Percentiles rank a stretch among this genome's conserved stretches.
phyloP scores from a whole-genome alignment of 1,140 invertebrate genomes.

The Hyles euphorbiae region DNA sequence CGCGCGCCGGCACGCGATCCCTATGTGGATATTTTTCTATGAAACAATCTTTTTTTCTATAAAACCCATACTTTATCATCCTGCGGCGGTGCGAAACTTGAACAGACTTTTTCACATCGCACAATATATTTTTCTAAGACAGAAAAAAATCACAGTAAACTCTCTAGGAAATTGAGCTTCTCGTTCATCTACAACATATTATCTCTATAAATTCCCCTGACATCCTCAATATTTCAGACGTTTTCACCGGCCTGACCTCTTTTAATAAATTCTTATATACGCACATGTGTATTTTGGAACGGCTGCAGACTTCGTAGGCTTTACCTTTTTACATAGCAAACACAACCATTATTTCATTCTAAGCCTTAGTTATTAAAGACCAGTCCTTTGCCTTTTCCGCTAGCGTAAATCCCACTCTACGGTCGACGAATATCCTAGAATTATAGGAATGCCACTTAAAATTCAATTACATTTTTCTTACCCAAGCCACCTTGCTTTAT shows the following conservation, averaged over 20 bases:
- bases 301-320: not conserved
- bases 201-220: constrained; percentile 71
- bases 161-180: constrained; percentile 49
- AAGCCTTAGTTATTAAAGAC: constrained; percentile 3
- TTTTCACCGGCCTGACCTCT: constrained; percentile 64
- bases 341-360: constrained; percentile 1
- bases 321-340: constrained; percentile 2
- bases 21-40: too few species aligned
- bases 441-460: constrained; percentile 6
- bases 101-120: too few species aligned
- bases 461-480: constrained; percentile 3
- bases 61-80: too few species aligned
- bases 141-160: constrained; percentile 58
- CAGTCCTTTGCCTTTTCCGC: constrained; percentile 8
- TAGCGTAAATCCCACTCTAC: constrained; percentile 3
- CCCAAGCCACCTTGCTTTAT: not conserved
- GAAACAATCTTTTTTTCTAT: too few species aligned
- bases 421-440: not conserved
- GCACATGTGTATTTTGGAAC: not conserved
- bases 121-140: constrained; percentile 32
- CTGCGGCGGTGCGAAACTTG: too few species aligned
- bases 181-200: constrained; percentile 61
- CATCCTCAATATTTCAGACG: constrained; percentile 67
- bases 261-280: constrained; percentile 61
- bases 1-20: too few species aligned